These are phyloP conservation scores for Micropoecilia bifurca DNA, from an alignment of 2,797 vertebrate genomes.

Conservation along the genomic window DNA sequence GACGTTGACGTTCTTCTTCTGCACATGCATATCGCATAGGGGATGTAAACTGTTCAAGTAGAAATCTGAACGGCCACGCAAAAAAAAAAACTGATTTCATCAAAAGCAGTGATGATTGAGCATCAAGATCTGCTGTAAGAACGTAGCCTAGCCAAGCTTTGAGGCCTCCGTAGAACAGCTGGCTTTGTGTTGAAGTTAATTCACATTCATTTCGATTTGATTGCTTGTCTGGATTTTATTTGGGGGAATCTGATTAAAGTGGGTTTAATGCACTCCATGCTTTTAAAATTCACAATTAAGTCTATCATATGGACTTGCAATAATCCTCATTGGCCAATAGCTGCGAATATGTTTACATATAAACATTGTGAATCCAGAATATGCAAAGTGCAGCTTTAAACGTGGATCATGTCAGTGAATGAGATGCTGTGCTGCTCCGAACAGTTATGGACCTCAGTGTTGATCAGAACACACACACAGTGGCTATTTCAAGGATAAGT, in stretches of 20 bases:
- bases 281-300: not conserved
- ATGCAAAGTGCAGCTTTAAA: slow-evolving; percentile 6
- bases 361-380: slow-evolving; percentile 6
- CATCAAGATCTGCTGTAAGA: no score
- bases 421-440: not conserved
- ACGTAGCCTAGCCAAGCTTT: not conserved
- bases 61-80: no score
- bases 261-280: not conserved
- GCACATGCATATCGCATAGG: no score
- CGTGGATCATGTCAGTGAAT: not conserved
- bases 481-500: not conserved
- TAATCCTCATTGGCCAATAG: not conserved
- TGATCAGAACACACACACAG: not conserved
- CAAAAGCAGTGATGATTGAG: no score
- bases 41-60: no score
- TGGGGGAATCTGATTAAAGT: not conserved
- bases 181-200: not conserved
- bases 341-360: not conserved
- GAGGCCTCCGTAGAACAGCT: not conserved
- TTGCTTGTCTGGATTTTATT: not conserved
- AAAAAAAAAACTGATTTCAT: no score
- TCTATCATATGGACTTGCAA: not conserved
- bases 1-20: no score
- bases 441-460: not conserved
- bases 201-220: not conserved